phyloP scores from a whole-genome alignment of 2,888 invertebrate genomes.

The Panopea generosa region DNA sequence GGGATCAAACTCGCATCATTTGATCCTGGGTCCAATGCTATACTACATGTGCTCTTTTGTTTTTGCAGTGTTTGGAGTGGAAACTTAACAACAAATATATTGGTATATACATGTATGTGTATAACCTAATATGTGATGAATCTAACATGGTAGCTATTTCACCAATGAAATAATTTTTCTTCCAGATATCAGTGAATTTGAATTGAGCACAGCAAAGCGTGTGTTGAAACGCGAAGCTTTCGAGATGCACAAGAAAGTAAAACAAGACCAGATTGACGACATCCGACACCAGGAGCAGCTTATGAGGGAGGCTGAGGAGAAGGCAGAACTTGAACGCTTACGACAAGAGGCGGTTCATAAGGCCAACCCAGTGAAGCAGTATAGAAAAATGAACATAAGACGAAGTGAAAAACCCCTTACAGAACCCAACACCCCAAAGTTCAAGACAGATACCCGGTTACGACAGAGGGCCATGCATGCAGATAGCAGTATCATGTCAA shows the following conservation, averaged over 20 bases:
- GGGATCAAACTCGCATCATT: no score
- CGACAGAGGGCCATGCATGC: slow-evolving; percentile 36
- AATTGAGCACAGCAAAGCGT: slow-evolving; percentile 89
- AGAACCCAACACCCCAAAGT: slow-evolving; percentile 86
- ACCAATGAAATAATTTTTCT: slow-evolving; percentile 9
- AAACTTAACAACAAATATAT: no score
- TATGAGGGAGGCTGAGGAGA: slow-evolving; percentile 74
- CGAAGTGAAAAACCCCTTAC: slow-evolving; percentile 86
- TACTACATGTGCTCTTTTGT: no score
- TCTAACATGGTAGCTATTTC: no score
- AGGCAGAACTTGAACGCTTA: slow-evolving; percentile 72
- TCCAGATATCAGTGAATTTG: slow-evolving; percentile 87
- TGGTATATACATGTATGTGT: no score
- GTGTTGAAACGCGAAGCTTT: slow-evolving; percentile 85
- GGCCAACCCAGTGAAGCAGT: slow-evolving; percentile 80
- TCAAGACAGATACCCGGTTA: slow-evolving; percentile 86
- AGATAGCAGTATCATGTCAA: slow-evolving; percentile 20
- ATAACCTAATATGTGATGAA: no score
- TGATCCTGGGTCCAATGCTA: no score
- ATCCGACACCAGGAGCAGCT: slow-evolving; percentile 79
- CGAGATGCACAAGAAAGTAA: slow-evolving; percentile 76
- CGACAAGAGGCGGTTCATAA: slow-evolving; percentile 79
- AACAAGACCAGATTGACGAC: slow-evolving; percentile 87
- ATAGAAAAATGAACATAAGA: slow-evolving; percentile 74
- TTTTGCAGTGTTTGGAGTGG: no score